A percentile compares a stretch with the other conserved stretches of the same genome.
Conservation (phyloP, 2,113 vertebrate genomes). For the Heterotis niloticus region DNA sequence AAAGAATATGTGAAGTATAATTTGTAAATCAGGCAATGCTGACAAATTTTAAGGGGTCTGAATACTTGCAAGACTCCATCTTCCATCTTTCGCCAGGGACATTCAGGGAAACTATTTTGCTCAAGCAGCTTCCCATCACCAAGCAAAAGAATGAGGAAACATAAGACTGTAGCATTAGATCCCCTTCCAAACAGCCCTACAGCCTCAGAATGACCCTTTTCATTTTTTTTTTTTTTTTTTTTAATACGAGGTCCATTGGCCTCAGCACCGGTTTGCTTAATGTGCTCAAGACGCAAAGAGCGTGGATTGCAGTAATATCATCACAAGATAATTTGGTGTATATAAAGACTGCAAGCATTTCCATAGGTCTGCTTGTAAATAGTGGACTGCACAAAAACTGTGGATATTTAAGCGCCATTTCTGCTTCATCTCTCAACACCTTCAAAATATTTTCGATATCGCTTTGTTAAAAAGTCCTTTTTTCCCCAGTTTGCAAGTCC, state of each 20-base stretch:
- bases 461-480: constrained; percentile 5
- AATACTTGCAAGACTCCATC: no score
- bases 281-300: background rate
- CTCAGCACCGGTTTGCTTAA: background rate
- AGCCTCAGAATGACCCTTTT: background rate
- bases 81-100: no score
- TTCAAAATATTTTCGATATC: background rate
- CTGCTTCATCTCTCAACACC: background rate
- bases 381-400: background rate
- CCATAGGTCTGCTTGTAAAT: background rate
- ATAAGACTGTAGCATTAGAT: no score
- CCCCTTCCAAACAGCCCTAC: background rate
- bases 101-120: no score
- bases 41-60: no score
- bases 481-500: background rate
- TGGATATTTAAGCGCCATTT: background rate
- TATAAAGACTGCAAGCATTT: background rate
- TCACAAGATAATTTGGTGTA: no score
- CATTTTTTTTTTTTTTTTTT: background rate
- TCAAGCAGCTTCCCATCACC: no score
- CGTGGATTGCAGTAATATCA: background rate
- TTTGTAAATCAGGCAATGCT: no score
- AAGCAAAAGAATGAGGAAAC: no score
- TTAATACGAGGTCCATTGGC: background rate
- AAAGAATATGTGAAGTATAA: no score